phyloP scores from a whole-genome alignment of 1,140 invertebrate genomes.

The Bilobella aurantiaca region DNA sequence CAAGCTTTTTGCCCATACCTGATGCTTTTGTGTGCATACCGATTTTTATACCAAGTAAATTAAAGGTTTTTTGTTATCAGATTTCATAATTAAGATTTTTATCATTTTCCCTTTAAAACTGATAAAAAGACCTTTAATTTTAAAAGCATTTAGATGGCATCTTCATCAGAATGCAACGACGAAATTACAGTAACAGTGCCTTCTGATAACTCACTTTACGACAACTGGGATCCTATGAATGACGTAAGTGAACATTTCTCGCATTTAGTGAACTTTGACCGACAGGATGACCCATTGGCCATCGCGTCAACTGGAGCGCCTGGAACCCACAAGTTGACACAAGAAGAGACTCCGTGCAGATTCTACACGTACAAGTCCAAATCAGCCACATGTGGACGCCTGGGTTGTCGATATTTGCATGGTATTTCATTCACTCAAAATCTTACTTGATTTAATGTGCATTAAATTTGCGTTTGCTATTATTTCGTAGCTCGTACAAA shows the following conservation, averaged over 20 bases:
- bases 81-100: not conserved
- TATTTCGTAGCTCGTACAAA: not conserved
- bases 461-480: not conserved
- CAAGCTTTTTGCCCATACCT: no score
- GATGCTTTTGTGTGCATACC: no score
- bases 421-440: not conserved
- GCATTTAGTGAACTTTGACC: not conserved
- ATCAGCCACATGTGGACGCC: not conserved
- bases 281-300: not conserved
- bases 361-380: not conserved
- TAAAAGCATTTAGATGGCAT: not conserved
- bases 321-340: not conserved
- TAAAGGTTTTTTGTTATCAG: not conserved
- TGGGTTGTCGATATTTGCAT: not conserved
- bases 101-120: not conserved
- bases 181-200: not conserved
- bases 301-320: not conserved
- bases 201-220: not conserved
- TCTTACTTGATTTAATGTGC: not conserved
- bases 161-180: not conserved
- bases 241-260: not conserved
- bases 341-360: not conserved
- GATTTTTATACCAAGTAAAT: not conserved
- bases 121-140: not conserved
- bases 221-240: not conserved